Evolutionary conservation across 2,797 vertebrate genomes (phyloP).

Genomic region (Kryptolebias ocellatus): DNA sequence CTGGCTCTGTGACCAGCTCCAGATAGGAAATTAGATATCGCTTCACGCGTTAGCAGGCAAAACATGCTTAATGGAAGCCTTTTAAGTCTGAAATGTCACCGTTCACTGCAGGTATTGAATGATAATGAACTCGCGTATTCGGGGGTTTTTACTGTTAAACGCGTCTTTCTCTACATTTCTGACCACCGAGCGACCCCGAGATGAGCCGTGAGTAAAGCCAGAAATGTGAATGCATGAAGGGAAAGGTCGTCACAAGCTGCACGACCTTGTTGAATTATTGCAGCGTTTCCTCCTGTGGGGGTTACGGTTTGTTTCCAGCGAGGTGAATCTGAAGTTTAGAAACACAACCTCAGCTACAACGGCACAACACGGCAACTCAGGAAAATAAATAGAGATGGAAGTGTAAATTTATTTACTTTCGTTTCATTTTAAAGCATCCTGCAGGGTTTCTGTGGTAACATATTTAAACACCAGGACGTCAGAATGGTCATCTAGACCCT

Average conservation of each 20-base stretch:
- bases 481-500: too few relatives aligned
- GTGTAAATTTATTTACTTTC: too few relatives aligned
- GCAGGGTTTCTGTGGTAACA: too few relatives aligned
- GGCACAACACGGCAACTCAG: too few relatives aligned
- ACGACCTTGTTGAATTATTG: constrained; percentile 6
- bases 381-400: too few relatives aligned
- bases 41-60: constrained; percentile 32
- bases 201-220: constrained; percentile 10
- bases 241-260: not conserved
- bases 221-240: constrained; percentile 5
- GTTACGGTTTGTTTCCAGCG: constrained; percentile 3
- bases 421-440: too few relatives aligned
- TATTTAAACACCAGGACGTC: too few relatives aligned
- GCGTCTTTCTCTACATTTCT: too few relatives aligned
- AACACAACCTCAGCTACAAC: too few relatives aligned
- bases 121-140: not conserved
- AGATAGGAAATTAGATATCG: constrained; percentile 50
- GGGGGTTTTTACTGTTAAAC: not conserved
- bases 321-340: constrained; percentile 3
- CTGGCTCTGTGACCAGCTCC: constrained; percentile 44
- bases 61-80: constrained; percentile 20
- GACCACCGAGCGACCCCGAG: not conserved
- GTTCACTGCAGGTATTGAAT: not conserved
- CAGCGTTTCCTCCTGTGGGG: not conserved
- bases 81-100: constrained; percentile 26